phyloP scores from a whole-genome alignment of 2,797 vertebrate genomes.

The Lutjanus argentimaculatus region DNA sequence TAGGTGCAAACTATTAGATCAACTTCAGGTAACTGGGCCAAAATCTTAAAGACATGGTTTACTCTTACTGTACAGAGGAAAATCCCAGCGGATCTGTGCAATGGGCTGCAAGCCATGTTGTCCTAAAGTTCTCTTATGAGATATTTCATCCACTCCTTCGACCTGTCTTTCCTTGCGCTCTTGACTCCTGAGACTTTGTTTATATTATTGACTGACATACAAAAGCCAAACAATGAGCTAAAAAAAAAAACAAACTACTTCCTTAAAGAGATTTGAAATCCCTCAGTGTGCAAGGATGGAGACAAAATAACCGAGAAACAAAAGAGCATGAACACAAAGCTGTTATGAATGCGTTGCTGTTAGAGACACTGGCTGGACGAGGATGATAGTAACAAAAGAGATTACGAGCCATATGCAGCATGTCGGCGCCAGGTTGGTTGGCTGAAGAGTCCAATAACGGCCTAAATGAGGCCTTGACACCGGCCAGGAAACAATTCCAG shows the following conservation, averaged over 20 bases:
- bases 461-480: constrained; percentile 79
- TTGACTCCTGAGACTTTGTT: background rate
- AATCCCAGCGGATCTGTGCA: background rate
- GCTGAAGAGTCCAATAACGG: constrained; percentile 66
- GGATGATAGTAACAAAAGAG: constrained; percentile 56
- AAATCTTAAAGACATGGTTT: background rate
- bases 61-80: background rate
- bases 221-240: constrained; percentile 6
- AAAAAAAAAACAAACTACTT: constrained; percentile 1
- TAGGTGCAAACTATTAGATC: background rate
- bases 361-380: constrained; percentile 51
- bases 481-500: constrained; percentile 74
- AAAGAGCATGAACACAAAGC: constrained; percentile 25
- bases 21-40: background rate
- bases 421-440: constrained; percentile 56
- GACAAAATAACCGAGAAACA: constrained; percentile 38
- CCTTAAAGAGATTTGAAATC: constrained; percentile 20
- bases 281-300: constrained; percentile 15
- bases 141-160: background rate
- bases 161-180: background rate
- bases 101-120: background rate
- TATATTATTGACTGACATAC: background rate
- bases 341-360: constrained; percentile 43
- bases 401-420: constrained; percentile 61
- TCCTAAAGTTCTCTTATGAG: background rate